Conservation (phyloP, 2,888 invertebrate species). For the Calameuta idolon region DNA sequence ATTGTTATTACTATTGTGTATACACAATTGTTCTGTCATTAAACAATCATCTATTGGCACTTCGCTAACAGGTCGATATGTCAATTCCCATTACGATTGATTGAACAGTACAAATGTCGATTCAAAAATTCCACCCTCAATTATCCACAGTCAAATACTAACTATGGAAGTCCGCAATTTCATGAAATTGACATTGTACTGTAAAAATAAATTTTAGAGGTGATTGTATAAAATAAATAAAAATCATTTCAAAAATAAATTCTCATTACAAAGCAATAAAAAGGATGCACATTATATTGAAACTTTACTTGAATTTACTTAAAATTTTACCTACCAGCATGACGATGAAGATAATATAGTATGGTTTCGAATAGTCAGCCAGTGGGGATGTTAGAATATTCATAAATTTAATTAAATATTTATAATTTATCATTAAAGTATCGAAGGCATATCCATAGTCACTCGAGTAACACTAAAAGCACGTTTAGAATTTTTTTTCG, state of each 20-base stretch:
- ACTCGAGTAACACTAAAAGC: not conserved
- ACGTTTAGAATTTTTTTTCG: not conserved
- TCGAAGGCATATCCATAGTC: not conserved
- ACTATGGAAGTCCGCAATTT: not conserved
- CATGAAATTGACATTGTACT: not conserved
- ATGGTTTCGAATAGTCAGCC: not conserved
- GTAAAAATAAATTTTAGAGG: not conserved
- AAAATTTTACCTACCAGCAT: not conserved
- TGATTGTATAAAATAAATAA: not conserved
- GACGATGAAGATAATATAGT: not conserved
- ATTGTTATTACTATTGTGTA: not conserved
- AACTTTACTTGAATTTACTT: not conserved
- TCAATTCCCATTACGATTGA: not conserved
- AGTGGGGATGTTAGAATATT: not conserved
- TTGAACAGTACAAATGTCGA: not conserved
- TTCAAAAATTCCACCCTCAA: not conserved
- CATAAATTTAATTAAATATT: not conserved
- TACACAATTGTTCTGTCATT: not conserved
- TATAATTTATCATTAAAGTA: not conserved
- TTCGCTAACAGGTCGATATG: not conserved
- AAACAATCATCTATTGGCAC: not conserved
- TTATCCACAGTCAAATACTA: not conserved
- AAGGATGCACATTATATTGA: not conserved
- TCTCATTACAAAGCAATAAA: not conserved
- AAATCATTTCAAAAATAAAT: no score